phyloP scores from a whole-genome alignment of 2,888 invertebrate genomes.

The Marasmarcha lunaedactyla region DNA sequence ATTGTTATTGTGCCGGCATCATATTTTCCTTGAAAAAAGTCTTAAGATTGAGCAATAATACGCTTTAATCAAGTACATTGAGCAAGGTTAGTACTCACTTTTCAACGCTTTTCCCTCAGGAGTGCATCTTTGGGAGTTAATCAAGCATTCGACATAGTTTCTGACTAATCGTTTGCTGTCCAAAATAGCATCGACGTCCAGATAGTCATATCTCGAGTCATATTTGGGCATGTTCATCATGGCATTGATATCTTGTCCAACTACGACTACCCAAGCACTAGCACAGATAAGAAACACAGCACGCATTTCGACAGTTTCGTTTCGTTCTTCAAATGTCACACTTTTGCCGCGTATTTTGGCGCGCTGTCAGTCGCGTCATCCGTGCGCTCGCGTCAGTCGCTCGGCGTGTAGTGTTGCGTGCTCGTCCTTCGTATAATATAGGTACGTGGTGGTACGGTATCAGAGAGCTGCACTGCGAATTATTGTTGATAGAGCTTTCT shows the following conservation, averaged over 20 bases:
- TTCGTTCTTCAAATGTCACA: constrained; percentile 4
- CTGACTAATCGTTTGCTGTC: constrained; percentile 76
- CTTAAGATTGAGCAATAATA: background rate
- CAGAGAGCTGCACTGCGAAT: too few relatives aligned
- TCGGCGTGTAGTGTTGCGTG: constrained; percentile 27
- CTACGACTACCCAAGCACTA: constrained; percentile 27
- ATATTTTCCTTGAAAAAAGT: too few relatives aligned
- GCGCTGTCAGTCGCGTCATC: constrained; percentile 17
- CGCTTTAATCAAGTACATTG: constrained; percentile 4
- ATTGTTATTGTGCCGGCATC: too few relatives aligned
- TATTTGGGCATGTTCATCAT: constrained; percentile 55
- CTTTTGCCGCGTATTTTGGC: constrained; percentile 12
- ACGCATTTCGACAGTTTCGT: constrained; percentile 30
- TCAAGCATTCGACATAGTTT: constrained; percentile 78
- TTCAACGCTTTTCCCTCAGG: constrained; percentile 79
- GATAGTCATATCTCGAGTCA: constrained; percentile 74
- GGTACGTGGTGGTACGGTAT: too few relatives aligned
- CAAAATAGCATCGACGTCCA: constrained; percentile 77
- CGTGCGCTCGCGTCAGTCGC: constrained; percentile 30
- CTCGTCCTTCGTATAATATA: constrained; percentile 10
- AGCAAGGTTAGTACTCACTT: constrained; percentile 79
- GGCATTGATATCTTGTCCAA: constrained; percentile 38
- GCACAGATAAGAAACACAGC: constrained; percentile 36
- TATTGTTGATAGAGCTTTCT: background rate
- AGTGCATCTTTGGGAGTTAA: constrained; percentile 76